phyloP scores from a whole-genome alignment of 37 sponge, comb jelly and placozoan genomes.

The Beroe ovata region DNA sequence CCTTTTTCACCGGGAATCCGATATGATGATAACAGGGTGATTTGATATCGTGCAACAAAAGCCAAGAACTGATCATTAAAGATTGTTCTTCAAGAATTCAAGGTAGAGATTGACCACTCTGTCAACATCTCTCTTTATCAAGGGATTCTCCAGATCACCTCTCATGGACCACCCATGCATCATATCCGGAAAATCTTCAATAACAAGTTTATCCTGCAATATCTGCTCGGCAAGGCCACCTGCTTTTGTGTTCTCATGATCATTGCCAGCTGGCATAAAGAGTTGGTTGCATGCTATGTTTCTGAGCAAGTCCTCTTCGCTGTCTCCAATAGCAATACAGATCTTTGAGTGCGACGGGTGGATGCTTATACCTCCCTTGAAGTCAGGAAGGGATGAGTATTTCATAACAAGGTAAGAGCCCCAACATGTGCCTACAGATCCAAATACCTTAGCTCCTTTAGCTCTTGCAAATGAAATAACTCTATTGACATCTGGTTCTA shows the following conservation, averaged over 20 bases:
- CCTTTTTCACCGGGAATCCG: too few species aligned
- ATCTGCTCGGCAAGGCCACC: slow-evolving; percentile 38
- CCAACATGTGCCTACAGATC: slow-evolving; percentile 46
- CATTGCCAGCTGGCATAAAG: slow-evolving; percentile 38
- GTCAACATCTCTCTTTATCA: slow-evolving; percentile 34
- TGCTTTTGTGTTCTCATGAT: slow-evolving; percentile 5
- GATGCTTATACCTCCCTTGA: slow-evolving; percentile 32
- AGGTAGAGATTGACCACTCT: slow-evolving; percentile 1
- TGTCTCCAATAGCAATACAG: neutral
- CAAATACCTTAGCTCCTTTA: slow-evolving; percentile 25
- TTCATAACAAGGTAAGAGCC: slow-evolving; percentile 34
- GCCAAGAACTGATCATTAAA: too few species aligned
- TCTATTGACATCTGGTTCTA: slow-evolving; percentile 26
- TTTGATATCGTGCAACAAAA: too few species aligned
- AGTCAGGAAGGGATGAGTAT: neutral
- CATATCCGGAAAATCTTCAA: slow-evolving; percentile 62
- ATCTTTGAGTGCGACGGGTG: slow-evolving; percentile 60
- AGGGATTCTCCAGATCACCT: neutral
- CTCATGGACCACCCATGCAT: slow-evolving; percentile 42
- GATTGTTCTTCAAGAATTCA: neutral
- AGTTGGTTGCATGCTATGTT: slow-evolving; percentile 25
- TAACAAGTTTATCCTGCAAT: neutral
- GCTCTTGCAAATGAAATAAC: neutral
- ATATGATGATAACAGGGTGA: too few species aligned
- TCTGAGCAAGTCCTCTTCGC: slow-evolving; percentile 6